Percentiles rank a stretch among this genome's conserved stretches.
Evolutionary conservation across 64 coral and sea anemone species (phyloP).

Genomic region (Actinia tenebrosa): DNA sequence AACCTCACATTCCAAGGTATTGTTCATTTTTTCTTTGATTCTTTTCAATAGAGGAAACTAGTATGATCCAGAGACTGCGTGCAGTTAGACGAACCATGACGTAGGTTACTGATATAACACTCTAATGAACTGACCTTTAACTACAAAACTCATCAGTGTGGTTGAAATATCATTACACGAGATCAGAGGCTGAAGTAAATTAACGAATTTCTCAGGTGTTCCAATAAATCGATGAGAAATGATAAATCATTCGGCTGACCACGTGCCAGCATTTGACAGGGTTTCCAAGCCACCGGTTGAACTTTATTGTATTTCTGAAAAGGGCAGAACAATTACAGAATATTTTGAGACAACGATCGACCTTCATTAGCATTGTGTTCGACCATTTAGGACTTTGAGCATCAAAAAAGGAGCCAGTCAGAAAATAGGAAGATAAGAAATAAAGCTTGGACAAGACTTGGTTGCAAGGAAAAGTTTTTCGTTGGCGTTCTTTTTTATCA

Average conservation of each 20-base stretch:
- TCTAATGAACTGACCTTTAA: neutral
- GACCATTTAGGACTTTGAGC: no score
- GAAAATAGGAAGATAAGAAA: no score
- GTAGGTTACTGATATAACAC: neutral
- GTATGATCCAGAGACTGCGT: neutral
- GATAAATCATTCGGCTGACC: neutral
- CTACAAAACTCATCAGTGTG: neutral
- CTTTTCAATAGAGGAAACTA: neutral
- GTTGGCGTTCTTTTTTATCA: no score
- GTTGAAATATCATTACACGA: neutral
- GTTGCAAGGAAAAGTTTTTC: no score
- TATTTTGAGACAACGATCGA: no score
- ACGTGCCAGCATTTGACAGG: neutral
- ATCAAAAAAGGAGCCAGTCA: no score
- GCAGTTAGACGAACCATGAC: neutral
- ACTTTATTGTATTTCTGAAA: neutral
- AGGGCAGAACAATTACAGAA: neutral
- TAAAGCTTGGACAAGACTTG: no score
- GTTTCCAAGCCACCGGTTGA: neutral
- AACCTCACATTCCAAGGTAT: neutral
- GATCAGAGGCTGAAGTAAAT: neutral
- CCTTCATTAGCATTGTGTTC: no score
- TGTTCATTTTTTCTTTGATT: neutral
- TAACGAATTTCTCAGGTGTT: neutral
- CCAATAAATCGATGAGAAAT: slow-evolving; percentile 1